Evolutionary conservation across 2,113 vertebrate species (phyloP).

Genomic region (Limanda limanda): DNA sequence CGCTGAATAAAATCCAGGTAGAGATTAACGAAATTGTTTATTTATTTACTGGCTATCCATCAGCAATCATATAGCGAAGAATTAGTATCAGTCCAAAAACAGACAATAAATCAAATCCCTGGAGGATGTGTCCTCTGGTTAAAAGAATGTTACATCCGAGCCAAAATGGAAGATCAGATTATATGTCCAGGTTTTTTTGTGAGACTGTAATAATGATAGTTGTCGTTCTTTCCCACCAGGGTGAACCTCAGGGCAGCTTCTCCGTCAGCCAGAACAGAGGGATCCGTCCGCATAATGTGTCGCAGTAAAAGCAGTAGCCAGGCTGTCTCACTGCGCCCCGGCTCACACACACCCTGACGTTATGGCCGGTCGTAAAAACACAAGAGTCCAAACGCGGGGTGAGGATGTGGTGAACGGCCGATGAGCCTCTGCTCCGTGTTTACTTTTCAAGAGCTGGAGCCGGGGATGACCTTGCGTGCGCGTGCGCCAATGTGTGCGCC

Average conservation of each 20-base stretch:
- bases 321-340: slow-evolving; percentile 61
- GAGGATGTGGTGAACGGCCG: slow-evolving; percentile 58
- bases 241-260: slow-evolving; percentile 71
- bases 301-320: slow-evolving; percentile 72
- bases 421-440: slow-evolving; percentile 66
- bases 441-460: slow-evolving; percentile 72
- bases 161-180: slow-evolving; percentile 9
- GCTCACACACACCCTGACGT: slow-evolving; percentile 27
- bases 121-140: background rate
- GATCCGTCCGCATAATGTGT: slow-evolving; percentile 56
- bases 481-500: background rate
- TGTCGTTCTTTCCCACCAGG: slow-evolving; percentile 36
- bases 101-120: too few relatives aligned
- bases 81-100: too few relatives aligned
- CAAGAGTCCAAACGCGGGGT: slow-evolving; percentile 36
- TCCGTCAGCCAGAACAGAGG: slow-evolving; percentile 46
- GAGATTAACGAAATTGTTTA: background rate
- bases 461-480: slow-evolving; percentile 76
- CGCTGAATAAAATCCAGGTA: background rate
- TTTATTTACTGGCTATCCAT: background rate
- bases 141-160: background rate
- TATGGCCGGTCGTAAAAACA: slow-evolving; percentile 68
- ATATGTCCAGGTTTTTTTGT: slow-evolving; percentile 14
- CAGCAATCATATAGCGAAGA: too few relatives aligned
- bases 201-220: slow-evolving; percentile 19